Evolutionary conservation across 2,888 invertebrate species (phyloP).

Genomic region (Pyrrhia umbra): DNA sequence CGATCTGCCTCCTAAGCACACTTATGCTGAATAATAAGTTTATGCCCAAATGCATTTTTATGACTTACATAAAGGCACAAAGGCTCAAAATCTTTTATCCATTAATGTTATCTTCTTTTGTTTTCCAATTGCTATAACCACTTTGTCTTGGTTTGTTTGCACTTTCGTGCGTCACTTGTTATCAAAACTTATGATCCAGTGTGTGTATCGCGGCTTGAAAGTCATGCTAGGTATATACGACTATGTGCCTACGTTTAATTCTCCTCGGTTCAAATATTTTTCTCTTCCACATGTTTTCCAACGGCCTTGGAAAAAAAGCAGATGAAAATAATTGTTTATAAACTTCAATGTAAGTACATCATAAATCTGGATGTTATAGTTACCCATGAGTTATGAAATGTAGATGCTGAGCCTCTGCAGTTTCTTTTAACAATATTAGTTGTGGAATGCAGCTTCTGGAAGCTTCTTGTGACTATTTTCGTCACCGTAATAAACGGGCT

Average conservation of each 20-base stretch:
- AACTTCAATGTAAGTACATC: slow-evolving; percentile 5
- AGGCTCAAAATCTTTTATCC: slow-evolving; percentile 34
- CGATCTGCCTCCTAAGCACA: slow-evolving; percentile 18
- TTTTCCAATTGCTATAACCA: slow-evolving; percentile 19
- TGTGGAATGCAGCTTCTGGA: slow-evolving; percentile 18
- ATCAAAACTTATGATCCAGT: slow-evolving; percentile 46
- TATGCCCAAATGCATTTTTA: slow-evolving; percentile 43
- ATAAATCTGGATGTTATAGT: slow-evolving; percentile 32
- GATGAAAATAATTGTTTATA: slow-evolving; percentile 32
- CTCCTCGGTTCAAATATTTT: slow-evolving; percentile 5
- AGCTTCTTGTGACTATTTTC: slow-evolving; percentile 21
- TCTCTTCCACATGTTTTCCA: slow-evolving; percentile 6
- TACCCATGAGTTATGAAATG: slow-evolving; percentile 23
- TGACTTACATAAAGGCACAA: slow-evolving; percentile 23
- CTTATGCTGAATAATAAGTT: slow-evolving; percentile 26
- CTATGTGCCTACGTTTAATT: neutral
- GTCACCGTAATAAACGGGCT: neutral
- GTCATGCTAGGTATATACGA: slow-evolving; percentile 2
- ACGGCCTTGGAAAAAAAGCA: slow-evolving; percentile 25
- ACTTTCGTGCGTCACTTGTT: slow-evolving; percentile 53
- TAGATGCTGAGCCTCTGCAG: slow-evolving; percentile 20
- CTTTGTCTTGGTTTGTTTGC: slow-evolving; percentile 17
- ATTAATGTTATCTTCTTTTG: slow-evolving; percentile 35
- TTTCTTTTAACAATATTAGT: slow-evolving; percentile 25
- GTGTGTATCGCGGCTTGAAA: slow-evolving; percentile 29